Base-by-base conservation (phyloP, 1,140 invertebrate species). In the Nephotettix cincticeps region DNA sequence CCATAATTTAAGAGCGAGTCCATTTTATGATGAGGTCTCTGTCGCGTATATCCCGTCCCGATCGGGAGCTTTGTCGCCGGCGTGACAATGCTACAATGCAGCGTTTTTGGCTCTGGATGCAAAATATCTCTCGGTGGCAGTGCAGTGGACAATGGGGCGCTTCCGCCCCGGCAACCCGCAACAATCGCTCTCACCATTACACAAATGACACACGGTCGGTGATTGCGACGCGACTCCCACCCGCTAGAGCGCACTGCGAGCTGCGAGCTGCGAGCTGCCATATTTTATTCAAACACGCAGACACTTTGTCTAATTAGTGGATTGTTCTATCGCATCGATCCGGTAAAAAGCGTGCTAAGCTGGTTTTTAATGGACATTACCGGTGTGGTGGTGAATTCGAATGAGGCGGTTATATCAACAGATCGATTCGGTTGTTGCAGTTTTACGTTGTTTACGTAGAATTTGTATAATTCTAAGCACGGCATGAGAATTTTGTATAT, bases 11-110 rank as follows among this genome's bases (percentile, higher is more conserved):
- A 61, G 32, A 67, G 23, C 30, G 11, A 43, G 64, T 67, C 32
- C 64, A 67, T 67, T 67, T 67, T 67, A 67, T 43, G 64, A 67
- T 67, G 64, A 67, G 64, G 64, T 67, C 36, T 27, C 25, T 43
- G 36, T 43, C 32, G 64, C 32, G 40, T 11, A 21, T 27, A 67
- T 40, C 23, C 64, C 11, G 64, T 27, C 17, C n/a, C 64, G 45
- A 67, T 67, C 64, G 45, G 32, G 45, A 17, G 29, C 36, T 14
- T 43, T 67, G 32, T 27, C 2, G 32, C 9, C 19, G 14, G 2
- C 21, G n/a, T n/a, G 28, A 58, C 54, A 58, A 58, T 58, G 19
- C 21, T 32, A 32, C 63, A 43, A 43, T 43, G 36, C 28, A 65
- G 32, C n/a, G n/a, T 30, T 61, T 61, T 61, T 30, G 32, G 27